Evolutionary conservation across 1,140 invertebrate genomes (phyloP).

Genomic region (Ladona fulva): DNA sequence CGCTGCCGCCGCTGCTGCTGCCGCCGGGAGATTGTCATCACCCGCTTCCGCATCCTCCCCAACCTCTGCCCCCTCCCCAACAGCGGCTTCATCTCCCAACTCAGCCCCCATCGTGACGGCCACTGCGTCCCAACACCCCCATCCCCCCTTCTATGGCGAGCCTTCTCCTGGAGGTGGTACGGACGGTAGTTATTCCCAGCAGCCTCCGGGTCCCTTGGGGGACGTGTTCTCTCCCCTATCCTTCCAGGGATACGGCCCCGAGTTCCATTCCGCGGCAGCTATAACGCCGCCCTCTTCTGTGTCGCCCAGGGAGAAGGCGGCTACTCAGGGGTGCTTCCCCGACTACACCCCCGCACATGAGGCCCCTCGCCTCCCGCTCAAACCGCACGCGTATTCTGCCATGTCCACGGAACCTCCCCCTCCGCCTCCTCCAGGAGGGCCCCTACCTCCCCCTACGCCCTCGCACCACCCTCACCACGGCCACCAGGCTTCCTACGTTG

Average conservation of each 20-base stretch:
- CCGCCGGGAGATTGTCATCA: conserved; percentile 49
- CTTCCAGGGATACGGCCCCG: background rate
- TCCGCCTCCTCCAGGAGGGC: background rate
- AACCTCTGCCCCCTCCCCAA: background rate
- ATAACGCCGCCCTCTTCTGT: conserved; percentile 94
- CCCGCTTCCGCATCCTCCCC: conserved; percentile 27
- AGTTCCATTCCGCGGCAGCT: conserved; percentile 41
- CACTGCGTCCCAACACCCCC: conserved; percentile 57
- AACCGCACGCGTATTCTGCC: background rate
- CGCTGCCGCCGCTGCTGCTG: conserved; percentile 38
- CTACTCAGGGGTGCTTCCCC: background rate
- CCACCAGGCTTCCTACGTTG: background rate
- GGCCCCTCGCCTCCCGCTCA: background rate
- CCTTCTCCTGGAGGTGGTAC: background rate
- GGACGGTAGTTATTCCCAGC: conserved; percentile 30
- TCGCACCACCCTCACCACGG: background rate
- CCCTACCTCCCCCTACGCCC: background rate
- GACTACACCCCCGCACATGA: background rate
- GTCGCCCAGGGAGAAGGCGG: conserved; percentile 80
- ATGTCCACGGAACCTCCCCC: background rate
- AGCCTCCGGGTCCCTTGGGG: conserved; percentile 20
- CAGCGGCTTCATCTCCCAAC: background rate
- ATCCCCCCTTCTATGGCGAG: background rate
- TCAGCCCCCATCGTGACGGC: conserved; percentile 49
- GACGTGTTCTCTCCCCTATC: background rate